These are phyloP conservation scores for Cyprinodon variegatus DNA, from an alignment of 2,113 vertebrate genomes.

Conservation along the genomic window DNA sequence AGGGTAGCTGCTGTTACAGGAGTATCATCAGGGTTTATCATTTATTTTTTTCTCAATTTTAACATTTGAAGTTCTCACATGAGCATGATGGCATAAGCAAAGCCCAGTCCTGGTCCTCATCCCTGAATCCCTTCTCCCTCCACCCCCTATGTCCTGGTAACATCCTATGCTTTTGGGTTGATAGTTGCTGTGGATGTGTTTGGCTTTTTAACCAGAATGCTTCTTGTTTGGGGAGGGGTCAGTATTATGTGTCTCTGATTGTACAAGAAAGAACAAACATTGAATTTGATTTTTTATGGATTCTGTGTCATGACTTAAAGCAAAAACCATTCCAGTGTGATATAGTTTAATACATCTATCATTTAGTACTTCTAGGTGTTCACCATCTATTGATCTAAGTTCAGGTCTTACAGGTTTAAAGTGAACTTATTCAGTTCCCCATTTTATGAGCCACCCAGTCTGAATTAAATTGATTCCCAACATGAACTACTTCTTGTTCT, in stretches of 20 bases:
- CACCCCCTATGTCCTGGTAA: constrained; percentile 56
- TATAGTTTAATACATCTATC: not conserved
- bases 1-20: not conserved
- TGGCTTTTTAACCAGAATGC: constrained; percentile 73
- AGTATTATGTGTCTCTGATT: constrained; percentile 36
- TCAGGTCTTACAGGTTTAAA: not conserved
- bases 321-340: not conserved
- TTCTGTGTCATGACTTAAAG: not conserved
- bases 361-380: constrained; percentile 12
- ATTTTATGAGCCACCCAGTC: no score
- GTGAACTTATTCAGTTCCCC: no score
- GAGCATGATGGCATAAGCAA: constrained; percentile 58
- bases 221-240: constrained; percentile 49
- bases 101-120: not conserved
- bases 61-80: constrained; percentile 51
- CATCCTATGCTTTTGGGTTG: constrained; percentile 67
- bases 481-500: not conserved
- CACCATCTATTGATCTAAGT: not conserved
- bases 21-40: not conserved
- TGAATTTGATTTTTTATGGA: not conserved
- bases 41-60: constrained; percentile 36
- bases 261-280: not conserved
- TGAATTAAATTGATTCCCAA: not conserved
- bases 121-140: no score
- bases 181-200: constrained; percentile 72